These are phyloP conservation scores for Poecilus cupreus DNA, from an alignment of 2,888 invertebrate species.

Conservation along the genomic window DNA sequence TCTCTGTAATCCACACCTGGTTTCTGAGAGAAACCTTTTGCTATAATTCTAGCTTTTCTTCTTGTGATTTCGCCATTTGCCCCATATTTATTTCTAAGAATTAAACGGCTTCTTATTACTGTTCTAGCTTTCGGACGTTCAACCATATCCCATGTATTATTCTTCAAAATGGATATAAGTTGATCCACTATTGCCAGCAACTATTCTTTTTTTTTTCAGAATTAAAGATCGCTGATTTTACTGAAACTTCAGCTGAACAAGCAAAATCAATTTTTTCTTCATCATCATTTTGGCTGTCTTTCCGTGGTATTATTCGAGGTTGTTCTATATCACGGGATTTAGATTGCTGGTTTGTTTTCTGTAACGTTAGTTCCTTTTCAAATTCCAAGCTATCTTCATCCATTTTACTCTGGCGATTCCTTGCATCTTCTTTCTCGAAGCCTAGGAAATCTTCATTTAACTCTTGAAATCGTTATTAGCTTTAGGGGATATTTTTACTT, in stretches of 20 bases:
- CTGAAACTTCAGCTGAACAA: neutral
- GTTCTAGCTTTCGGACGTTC: too few species aligned
- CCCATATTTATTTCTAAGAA: too few species aligned
- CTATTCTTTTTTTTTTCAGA: too few species aligned
- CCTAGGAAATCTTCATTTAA: neutral
- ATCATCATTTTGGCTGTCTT: neutral
- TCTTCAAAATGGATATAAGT: too few species aligned
- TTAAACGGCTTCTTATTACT: too few species aligned
- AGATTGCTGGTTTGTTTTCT: too few species aligned
- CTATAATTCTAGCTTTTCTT: neutral
- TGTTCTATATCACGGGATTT: neutral
- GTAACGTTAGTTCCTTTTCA: too few species aligned
- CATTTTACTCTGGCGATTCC: neutral
- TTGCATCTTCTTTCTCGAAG: neutral
- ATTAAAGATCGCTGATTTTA: conserved; percentile 3
- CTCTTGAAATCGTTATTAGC: neutral
- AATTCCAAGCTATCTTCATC: neutral
- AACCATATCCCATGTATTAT: too few species aligned
- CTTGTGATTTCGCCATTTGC: too few species aligned
- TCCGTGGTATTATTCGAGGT: neutral
- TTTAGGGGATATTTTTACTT: neutral
- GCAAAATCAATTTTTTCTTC: neutral
- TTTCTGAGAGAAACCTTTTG: neutral
- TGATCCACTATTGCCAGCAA: too few species aligned
- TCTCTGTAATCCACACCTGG: too few species aligned